Percentiles rank a stretch among this genome's conserved stretches.
Conservation (phyloP, 2,888 invertebrate genomes). For the Xanthia togata region DNA sequence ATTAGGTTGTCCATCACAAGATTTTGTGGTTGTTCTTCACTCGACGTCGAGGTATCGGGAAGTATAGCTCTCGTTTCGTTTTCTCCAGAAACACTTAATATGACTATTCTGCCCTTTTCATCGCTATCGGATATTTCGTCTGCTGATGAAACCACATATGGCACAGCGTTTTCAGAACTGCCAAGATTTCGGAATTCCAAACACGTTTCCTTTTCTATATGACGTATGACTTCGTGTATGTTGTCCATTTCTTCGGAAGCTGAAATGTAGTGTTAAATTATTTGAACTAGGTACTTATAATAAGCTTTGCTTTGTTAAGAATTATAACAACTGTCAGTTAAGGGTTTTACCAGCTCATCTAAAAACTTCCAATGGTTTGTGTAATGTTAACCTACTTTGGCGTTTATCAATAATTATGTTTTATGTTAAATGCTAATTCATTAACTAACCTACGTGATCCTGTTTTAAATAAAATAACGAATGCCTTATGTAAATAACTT, state of each 20-base stretch:
- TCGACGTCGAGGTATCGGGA: neutral
- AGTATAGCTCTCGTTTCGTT: neutral
- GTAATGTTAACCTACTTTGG: neutral
- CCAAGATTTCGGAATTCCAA: conserved; percentile 77
- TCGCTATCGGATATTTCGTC: neutral
- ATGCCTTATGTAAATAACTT: conserved; percentile 66
- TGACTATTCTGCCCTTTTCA: neutral
- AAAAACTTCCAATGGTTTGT: neutral
- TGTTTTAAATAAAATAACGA: neutral
- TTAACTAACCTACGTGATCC: neutral
- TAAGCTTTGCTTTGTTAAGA: neutral
- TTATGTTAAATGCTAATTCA: neutral
- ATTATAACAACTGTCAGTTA: neutral
- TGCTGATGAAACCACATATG: neutral
- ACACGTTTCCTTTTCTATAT: conserved; percentile 86
- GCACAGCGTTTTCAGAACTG: rapidly evolving
- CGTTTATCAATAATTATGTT: neutral
- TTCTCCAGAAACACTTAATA: neutral
- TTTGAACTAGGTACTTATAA: neutral
- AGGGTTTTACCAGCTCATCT: neutral
- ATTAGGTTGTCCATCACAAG: neutral
- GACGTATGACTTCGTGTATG: conserved; percentile 80
- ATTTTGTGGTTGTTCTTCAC: neutral
- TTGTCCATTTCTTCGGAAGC: conserved; percentile 85
- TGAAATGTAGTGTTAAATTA: conserved; percentile 57